Conservation (phyloP, 2,113 vertebrate genomes). For the Myrmecophaga tridactyla region DNA sequence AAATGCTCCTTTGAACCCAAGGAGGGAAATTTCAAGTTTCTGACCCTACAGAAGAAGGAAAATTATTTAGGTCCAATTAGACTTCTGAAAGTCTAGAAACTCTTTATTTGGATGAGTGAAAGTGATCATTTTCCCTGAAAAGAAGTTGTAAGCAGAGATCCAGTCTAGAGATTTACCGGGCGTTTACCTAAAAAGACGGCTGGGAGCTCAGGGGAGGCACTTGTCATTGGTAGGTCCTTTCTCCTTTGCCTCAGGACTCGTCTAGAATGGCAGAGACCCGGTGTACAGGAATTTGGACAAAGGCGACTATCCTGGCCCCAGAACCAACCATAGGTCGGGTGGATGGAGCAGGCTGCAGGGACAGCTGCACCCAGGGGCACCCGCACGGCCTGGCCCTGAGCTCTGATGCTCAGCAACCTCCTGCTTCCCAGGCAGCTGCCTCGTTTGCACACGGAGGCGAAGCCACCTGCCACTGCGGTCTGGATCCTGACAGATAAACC, state of each 20-base stretch:
- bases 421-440: background rate
- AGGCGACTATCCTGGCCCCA: accelerated
- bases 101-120: accelerated
- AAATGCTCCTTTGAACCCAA: no score
- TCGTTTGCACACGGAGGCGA: no score
- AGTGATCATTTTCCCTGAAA: accelerated
- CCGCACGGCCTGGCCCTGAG: background rate
- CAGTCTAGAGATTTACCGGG: accelerated
- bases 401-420: accelerated
- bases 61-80: background rate
- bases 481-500: accelerated
- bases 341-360: background rate
- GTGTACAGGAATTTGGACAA: background rate
- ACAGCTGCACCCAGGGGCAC: accelerated
- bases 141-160: accelerated
- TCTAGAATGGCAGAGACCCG: background rate
- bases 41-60: background rate
- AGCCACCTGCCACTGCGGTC: no score
- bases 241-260: background rate
- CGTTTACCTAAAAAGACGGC: accelerated
- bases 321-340: background rate
- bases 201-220: no score
- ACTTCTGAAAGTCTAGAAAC: accelerated
- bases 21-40: background rate
- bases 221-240: accelerated